phyloP scores from a whole-genome alignment of 2,797 vertebrate genomes.

The Prunella strophiata region DNA sequence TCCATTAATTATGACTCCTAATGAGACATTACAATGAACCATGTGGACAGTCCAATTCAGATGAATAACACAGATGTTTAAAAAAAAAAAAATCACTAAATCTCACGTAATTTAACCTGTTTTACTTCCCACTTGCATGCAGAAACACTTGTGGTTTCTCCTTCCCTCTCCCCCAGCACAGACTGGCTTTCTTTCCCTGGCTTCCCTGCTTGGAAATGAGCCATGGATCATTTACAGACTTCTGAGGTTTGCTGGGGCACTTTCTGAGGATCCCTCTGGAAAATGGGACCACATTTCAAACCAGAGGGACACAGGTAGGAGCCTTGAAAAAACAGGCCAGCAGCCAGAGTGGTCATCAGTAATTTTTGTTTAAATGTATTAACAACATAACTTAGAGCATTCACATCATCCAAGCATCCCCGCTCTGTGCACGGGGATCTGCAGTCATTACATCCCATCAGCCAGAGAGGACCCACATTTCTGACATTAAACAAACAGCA shows the following conservation, averaged over 20 bases:
- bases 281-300: neutral
- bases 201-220: neutral
- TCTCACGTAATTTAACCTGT: neutral
- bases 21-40: neutral
- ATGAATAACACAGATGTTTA: neutral
- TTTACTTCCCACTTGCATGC: neutral
- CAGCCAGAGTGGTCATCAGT: neutral
- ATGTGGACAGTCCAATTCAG: fast-evolving
- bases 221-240: neutral
- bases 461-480: neutral
- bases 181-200: neutral
- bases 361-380: neutral
- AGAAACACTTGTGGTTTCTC: neutral
- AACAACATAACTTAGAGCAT: neutral
- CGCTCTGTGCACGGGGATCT: fast-evolving
- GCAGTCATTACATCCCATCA: neutral
- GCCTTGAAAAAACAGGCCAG: neutral
- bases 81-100: fast-evolving
- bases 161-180: neutral
- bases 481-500: neutral
- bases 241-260: neutral
- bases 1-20: neutral
- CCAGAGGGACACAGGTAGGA: neutral
- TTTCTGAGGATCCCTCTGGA: neutral
- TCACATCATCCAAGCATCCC: neutral